These are phyloP conservation scores for Ophion ellenae DNA, from an alignment of 2,888 invertebrate genomes.

Conservation along the genomic window DNA sequence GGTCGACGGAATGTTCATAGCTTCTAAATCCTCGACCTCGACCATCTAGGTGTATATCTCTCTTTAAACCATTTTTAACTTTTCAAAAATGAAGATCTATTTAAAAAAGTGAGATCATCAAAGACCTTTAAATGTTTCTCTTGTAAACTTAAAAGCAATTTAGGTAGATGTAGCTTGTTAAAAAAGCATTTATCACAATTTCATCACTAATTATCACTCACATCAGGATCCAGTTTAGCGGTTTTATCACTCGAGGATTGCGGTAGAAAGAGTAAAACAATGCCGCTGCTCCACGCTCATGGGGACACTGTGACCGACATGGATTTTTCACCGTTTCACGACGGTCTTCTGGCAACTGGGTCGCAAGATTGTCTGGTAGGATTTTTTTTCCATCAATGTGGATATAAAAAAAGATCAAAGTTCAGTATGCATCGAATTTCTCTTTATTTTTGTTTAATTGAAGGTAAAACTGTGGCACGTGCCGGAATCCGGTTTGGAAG, in stretches of 20 bases:
- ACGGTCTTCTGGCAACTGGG: constrained; percentile 95
- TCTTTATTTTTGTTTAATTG: background rate
- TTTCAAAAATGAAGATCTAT: no score
- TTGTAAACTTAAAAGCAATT: no score
- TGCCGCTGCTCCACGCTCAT: constrained; percentile 94
- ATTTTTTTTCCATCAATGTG: constrained; percentile 31
- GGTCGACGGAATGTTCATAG: no score
- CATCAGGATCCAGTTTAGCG: constrained; percentile 92
- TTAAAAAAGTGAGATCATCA: no score
- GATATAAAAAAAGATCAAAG: background rate
- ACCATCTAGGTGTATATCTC: no score
- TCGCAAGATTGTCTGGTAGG: constrained; percentile 93
- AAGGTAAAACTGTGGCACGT: constrained; percentile 96
- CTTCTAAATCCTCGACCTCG: no score
- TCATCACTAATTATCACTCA: background rate
- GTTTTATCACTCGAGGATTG: constrained; percentile 94
- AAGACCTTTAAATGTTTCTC: no score
- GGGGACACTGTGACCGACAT: constrained; percentile 97
- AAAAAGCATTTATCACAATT: no score
- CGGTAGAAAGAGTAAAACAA: constrained; percentile 94
- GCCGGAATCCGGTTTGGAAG: constrained; percentile 91
- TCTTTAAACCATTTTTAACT: no score
- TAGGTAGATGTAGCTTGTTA: no score
- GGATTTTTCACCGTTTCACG: constrained; percentile 98
- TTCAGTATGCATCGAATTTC: background rate